A percentile compares a stretch with the other conserved stretches of the same genome.
Conservation (phyloP, 2,113 vertebrate genomes). For the Cercocebus atys region DNA sequence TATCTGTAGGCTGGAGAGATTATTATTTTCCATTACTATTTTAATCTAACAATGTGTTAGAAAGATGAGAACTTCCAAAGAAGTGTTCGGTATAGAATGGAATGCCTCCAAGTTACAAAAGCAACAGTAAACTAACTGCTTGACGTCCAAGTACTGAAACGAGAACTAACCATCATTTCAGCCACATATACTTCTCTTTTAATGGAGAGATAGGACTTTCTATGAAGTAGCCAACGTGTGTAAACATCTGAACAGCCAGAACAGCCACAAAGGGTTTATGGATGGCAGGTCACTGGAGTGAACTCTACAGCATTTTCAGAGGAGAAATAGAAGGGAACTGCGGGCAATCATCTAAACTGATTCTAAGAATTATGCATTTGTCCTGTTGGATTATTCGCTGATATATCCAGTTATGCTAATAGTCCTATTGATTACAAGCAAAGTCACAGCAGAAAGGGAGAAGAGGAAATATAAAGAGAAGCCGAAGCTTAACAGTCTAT, state of each 20-base stretch:
- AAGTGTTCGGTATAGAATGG: not conserved
- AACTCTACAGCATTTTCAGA: not conserved
- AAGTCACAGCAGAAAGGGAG: not conserved
- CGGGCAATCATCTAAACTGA: not conserved
- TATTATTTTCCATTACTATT: not conserved
- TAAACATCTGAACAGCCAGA: not conserved
- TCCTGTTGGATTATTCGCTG: not conserved
- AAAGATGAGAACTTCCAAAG: not conserved
- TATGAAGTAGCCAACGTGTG: not conserved
- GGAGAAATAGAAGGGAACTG: not conserved
- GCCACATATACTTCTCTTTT: not conserved
- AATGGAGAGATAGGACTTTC: not conserved
- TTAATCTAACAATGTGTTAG: not conserved
- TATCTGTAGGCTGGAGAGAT: not conserved
- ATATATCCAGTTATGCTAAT: not conserved
- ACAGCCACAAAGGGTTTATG: not conserved
- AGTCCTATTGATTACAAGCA: not conserved
- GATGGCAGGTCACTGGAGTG: not conserved
- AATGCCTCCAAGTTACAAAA: constrained; percentile 3
- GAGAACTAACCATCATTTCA: not conserved
- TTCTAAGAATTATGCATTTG: not conserved
- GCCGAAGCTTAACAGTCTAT: not conserved
- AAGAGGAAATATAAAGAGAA: not conserved
- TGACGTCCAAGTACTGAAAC: not conserved
- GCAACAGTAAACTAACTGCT: not conserved